These are phyloP conservation scores for Loris lydekkerianus DNA, from an alignment of 2,797 vertebrate species.

Conservation along the genomic window DNA sequence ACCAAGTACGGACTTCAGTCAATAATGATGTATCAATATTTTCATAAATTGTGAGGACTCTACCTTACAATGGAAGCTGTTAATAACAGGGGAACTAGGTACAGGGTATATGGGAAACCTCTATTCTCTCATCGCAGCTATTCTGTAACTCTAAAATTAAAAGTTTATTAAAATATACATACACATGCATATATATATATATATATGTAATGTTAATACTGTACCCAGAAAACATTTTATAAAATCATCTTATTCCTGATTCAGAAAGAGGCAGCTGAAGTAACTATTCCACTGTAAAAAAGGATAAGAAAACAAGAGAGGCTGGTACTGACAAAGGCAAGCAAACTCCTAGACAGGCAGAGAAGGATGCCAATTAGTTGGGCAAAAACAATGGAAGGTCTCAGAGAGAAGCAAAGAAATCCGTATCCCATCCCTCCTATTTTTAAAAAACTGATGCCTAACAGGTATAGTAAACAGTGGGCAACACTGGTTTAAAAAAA, in stretches of 20 bases:
- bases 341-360: not conserved
- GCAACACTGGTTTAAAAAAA: not conserved
- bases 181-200: not conserved
- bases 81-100: not conserved
- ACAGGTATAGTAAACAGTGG: not conserved
- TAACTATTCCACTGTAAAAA: not conserved
- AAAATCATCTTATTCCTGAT: not conserved
- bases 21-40: not conserved
- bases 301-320: not conserved
- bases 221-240: not conserved
- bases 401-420: not conserved
- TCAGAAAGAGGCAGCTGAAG: not conserved
- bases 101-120: not conserved
- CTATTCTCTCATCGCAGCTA: not conserved
- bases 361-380: not conserved
- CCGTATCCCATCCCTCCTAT: not conserved
- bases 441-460: not conserved
- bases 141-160: conserved; percentile 1
- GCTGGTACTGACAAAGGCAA: not conserved
- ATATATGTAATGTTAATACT: not conserved
- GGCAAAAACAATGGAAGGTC: not conserved
- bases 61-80: not conserved
- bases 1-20: not conserved
- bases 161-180: not conserved
- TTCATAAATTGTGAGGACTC: not conserved